Conservation (phyloP, 2,888 invertebrate species). For the Apoda limacodes region DNA sequence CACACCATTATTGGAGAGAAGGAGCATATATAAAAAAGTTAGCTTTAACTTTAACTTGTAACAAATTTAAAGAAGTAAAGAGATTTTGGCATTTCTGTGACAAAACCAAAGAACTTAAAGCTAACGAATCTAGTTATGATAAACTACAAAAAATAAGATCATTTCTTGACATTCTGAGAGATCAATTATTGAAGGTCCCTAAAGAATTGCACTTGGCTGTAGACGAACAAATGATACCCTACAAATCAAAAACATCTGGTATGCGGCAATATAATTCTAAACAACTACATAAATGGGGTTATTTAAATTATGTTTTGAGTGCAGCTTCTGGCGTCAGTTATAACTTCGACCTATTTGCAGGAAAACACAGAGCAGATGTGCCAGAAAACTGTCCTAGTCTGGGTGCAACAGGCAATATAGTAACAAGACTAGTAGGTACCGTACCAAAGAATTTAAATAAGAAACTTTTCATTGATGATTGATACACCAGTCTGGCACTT, state of each 20-base stretch:
- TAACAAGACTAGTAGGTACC: slow-evolving; percentile 19
- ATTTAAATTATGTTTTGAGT: slow-evolving; percentile 27
- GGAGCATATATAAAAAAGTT: slow-evolving; percentile 18
- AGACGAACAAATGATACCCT: slow-evolving; percentile 11
- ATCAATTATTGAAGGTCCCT: slow-evolving; percentile 10
- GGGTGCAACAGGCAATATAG: slow-evolving; percentile 23
- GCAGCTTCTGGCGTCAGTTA: slow-evolving; percentile 27
- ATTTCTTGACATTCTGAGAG: slow-evolving; percentile 10
- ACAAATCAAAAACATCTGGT: slow-evolving; percentile 9
- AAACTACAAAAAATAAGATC: slow-evolving; percentile 11
- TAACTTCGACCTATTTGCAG: slow-evolving; percentile 32
- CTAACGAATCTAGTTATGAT: slow-evolving; percentile 15
- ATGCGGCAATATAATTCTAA: slow-evolving; percentile 19
- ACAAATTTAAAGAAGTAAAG: slow-evolving; percentile 20
- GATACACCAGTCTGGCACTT: slow-evolving; percentile 22
- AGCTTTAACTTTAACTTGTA: slow-evolving; percentile 16
- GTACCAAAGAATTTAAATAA: slow-evolving; percentile 24
- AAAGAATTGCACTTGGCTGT: slow-evolving; percentile 14
- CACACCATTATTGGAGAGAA: slow-evolving; percentile 20
- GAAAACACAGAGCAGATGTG: slow-evolving; percentile 21
- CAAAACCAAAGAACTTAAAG: slow-evolving; percentile 12
- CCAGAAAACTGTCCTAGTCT: slow-evolving; percentile 24
- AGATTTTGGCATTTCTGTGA: slow-evolving; percentile 17
- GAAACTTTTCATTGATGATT: slow-evolving; percentile 30
- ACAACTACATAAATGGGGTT: slow-evolving; percentile 30